A percentile compares a stretch with the other conserved stretches of the same genome.
Conservation (phyloP, 2,113 vertebrate species). For the Trogon surrucura region DNA sequence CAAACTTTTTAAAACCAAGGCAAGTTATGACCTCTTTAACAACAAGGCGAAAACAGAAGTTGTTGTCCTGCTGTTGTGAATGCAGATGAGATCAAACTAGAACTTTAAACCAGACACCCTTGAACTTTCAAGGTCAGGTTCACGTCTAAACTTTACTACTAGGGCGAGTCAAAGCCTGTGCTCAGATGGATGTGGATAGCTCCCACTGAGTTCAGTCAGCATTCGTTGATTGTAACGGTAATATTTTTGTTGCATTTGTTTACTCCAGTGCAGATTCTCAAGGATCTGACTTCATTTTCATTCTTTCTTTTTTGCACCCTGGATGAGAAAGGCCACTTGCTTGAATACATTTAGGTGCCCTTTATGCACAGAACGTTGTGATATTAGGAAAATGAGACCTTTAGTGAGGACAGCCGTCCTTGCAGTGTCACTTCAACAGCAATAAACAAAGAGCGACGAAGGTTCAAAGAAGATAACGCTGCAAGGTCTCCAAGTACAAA, state of each 20-base stretch:
- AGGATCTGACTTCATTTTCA: conserved; percentile 12
- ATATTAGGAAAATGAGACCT: neutral
- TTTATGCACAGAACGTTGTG: neutral
- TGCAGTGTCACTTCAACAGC: neutral
- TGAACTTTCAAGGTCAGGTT: conserved; percentile 58
- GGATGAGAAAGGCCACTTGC: conserved; percentile 1
- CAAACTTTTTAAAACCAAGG: conserved; percentile 10
- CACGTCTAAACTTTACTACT: conserved; percentile 25
- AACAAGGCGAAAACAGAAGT: conserved; percentile 5
- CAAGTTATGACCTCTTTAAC: neutral
- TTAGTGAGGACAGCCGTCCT: neutral
- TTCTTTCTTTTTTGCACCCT: neutral
- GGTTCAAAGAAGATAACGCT: neutral
- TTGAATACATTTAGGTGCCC: neutral
- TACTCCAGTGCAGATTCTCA: conserved; percentile 32
- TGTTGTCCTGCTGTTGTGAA: conserved; percentile 25
- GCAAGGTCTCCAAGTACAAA: conserved; percentile 24
- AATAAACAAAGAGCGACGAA: neutral
- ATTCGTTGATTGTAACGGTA: conserved; percentile 36
- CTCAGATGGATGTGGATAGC: conserved; percentile 50
- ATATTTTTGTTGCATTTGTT: conserved; percentile 47
- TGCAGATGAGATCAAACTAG: conserved; percentile 16
- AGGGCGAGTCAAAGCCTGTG: conserved; percentile 52
- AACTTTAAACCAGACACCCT: conserved; percentile 44
- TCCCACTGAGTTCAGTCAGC: conserved; percentile 55